A percentile compares a stretch with the other conserved stretches of the same genome.
Conservation (phyloP, 2,888 invertebrate genomes). For the Prosapia bicincta region DNA sequence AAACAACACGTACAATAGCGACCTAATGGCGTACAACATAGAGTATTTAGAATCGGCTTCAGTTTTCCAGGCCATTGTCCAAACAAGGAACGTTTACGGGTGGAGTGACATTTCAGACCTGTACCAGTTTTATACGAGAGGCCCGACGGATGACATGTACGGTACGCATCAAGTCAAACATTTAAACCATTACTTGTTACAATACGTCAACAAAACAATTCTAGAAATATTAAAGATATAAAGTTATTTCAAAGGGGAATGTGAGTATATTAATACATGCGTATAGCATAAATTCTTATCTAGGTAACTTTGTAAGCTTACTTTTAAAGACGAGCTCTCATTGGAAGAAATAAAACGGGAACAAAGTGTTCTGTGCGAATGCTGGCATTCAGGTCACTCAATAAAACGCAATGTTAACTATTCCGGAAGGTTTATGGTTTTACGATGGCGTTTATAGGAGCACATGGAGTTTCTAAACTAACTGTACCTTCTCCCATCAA, state of each 20-base stretch:
- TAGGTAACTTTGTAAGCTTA: neutral
- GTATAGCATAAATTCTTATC: neutral
- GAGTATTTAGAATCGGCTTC: slow-evolving; percentile 59
- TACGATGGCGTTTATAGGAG: no score
- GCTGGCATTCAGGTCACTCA: no score
- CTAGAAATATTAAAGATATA: no score
- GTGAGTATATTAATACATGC: neutral
- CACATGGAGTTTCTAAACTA: no score
- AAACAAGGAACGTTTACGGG: slow-evolving; percentile 68
- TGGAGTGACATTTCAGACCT: slow-evolving; percentile 72
- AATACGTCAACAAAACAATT: neutral
- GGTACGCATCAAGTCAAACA: neutral
- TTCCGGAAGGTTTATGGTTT: no score
- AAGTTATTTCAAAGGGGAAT: neutral
- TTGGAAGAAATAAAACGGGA: no score
- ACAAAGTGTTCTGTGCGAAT: no score
- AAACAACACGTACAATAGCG: neutral
- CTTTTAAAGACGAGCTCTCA: neutral
- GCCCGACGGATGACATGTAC: slow-evolving; percentile 38
- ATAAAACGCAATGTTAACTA: no score
- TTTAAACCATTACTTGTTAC: neutral
- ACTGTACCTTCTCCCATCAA: no score
- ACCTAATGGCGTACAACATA: slow-evolving; percentile 61
- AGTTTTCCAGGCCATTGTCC: slow-evolving; percentile 68
- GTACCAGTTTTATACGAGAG: slow-evolving; percentile 66